These are phyloP conservation scores for Acanthurus lineatus DNA, from an alignment of 2,797 vertebrate genomes.

Conservation along the genomic window DNA sequence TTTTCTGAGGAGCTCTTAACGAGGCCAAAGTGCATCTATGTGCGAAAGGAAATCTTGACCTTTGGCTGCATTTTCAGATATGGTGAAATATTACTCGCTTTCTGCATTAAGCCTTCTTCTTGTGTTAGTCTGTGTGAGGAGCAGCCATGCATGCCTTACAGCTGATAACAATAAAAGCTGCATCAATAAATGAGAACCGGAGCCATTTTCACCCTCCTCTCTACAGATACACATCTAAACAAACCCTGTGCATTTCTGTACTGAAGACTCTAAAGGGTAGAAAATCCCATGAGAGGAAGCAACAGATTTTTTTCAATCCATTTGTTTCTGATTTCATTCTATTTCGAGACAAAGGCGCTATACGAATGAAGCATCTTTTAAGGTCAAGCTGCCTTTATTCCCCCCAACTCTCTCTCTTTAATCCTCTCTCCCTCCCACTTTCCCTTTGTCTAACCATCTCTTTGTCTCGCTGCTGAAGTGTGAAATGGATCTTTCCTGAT, in stretches of 20 bases:
- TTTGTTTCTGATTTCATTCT: constrained; percentile 66
- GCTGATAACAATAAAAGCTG: constrained; percentile 68
- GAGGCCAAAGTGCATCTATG: constrained; percentile 14
- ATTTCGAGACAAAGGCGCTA: constrained; percentile 52
- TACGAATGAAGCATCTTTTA: constrained; percentile 61
- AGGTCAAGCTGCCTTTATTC: constrained; percentile 67
- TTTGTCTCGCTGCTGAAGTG: constrained; percentile 81
- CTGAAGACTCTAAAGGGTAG: constrained; percentile 39
- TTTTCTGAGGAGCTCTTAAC: constrained; percentile 42
- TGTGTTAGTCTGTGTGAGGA: constrained; percentile 47
- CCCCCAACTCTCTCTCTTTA: constrained; percentile 49
- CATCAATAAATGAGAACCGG: constrained; percentile 76
- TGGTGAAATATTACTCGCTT: constrained; percentile 7
- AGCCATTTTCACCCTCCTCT: constrained; percentile 63
- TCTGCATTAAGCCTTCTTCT: constrained; percentile 50
- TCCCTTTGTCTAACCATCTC: constrained; percentile 74
- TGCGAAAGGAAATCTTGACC: constrained; percentile 33
- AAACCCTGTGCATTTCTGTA: constrained; percentile 41
- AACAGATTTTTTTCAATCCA: constrained; percentile 46
- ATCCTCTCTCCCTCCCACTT: constrained; percentile 74
- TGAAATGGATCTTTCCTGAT: constrained; percentile 86
- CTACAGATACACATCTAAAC: constrained; percentile 57
- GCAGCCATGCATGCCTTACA: constrained; percentile 43
- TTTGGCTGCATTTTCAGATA: constrained; percentile 38
- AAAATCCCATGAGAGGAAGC: constrained; percentile 50